Conservation (phyloP, 2,113 vertebrate species). For the Serinus canaria region DNA sequence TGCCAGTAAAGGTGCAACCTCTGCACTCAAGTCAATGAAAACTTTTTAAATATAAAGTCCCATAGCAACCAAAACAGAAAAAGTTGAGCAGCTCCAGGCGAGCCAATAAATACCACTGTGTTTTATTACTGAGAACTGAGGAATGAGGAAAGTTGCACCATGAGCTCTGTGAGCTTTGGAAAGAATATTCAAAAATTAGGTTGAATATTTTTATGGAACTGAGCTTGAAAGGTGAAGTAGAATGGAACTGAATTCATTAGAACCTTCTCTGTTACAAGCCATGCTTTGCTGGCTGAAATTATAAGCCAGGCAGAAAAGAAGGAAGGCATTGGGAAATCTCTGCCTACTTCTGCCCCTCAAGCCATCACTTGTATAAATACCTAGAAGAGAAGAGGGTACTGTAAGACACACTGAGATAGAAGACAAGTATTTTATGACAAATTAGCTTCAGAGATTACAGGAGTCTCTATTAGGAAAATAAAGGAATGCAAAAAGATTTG, state of each 20-base stretch:
- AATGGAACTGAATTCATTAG: neutral
- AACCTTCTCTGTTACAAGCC: neutral
- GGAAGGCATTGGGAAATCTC: neutral
- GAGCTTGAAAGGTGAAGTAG: neutral
- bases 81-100: neutral
- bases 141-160: neutral
- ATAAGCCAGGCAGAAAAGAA: neutral
- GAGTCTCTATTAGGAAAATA: neutral
- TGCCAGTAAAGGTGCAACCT: neutral
- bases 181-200: neutral
- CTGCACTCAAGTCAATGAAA: neutral
- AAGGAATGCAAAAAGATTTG: neutral
- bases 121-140: neutral
- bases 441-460: neutral
- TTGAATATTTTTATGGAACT: neutral
- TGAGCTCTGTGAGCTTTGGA: neutral
- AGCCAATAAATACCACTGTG: neutral
- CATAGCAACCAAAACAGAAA: neutral
- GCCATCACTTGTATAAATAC: neutral
- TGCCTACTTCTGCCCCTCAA: neutral
- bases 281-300: neutral
- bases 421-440: neutral
- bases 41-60: neutral
- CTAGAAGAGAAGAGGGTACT: neutral
- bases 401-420: neutral